These are phyloP conservation scores for Drosophila equinoxialis DNA, from an alignment of 1,140 invertebrate genomes.

Conservation along the genomic window DNA sequence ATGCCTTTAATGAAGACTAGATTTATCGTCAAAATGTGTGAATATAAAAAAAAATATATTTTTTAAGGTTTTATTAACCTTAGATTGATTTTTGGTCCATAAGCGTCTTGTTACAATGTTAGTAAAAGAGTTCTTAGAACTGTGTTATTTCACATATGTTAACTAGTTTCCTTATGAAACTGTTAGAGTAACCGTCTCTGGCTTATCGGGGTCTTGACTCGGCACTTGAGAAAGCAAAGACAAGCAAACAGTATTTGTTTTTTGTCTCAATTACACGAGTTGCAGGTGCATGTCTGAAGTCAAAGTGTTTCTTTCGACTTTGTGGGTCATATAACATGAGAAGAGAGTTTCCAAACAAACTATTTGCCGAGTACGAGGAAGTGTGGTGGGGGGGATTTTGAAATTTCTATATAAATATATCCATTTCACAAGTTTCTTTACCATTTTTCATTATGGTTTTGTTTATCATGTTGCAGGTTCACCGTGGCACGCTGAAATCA, in stretches of 20 bases:
- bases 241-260: constrained; percentile 1
- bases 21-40: no score
- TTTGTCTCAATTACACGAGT: constrained; percentile 20
- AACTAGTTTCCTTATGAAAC: not conserved
- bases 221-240: constrained; percentile 3
- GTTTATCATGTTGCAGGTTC: constrained; percentile 87
- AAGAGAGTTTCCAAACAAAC: not conserved
- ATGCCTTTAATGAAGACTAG: no score
- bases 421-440: not conserved
- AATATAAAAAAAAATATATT: no score
- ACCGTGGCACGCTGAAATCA: constrained; percentile 94
- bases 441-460: not conserved
- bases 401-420: constrained; percentile 21
- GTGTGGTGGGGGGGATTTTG: not conserved
- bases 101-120: no score
- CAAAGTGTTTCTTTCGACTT: constrained; percentile 18
- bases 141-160: no score
- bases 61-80: no score
- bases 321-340: constrained; percentile 38
- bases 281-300: constrained; percentile 29
- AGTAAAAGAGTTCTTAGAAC: no score
- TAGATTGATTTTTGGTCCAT: no score
- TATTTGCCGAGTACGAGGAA: not conserved
- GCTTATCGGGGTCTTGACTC: not conserved
- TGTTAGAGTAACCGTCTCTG: constrained; percentile 11